phyloP scores from a whole-genome alignment of 2,888 invertebrate genomes.

The Buathra laborator region DNA sequence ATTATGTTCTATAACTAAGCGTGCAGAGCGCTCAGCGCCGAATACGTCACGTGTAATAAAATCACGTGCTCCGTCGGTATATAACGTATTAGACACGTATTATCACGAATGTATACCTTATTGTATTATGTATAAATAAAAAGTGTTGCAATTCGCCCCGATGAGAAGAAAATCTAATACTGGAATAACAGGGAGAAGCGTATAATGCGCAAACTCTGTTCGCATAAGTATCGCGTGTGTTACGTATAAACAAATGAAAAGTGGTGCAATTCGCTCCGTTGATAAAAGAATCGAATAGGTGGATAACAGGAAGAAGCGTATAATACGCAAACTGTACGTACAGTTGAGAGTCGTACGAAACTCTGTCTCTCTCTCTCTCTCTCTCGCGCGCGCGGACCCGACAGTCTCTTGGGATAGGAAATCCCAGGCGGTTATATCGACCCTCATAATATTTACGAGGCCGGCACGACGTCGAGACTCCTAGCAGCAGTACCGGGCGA shows the following conservation, averaged over 20 bases:
- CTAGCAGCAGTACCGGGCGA: slow-evolving; percentile 5
- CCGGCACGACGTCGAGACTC: slow-evolving; percentile 69
- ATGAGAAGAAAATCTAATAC: too few relatives aligned
- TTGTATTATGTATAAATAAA: background rate
- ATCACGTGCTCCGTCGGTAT: background rate
- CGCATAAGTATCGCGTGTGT: background rate
- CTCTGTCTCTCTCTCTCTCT: slow-evolving; percentile 8
- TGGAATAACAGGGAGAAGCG: too few relatives aligned
- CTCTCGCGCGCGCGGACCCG: slow-evolving; percentile 40
- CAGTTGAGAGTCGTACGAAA: slow-evolving; percentile 48
- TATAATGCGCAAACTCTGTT: too few relatives aligned
- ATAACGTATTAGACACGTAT: too few relatives aligned
- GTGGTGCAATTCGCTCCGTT: slow-evolving; percentile 13
- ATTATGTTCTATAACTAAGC: background rate
- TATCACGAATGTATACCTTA: background rate
- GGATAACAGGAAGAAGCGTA: slow-evolving; percentile 42
- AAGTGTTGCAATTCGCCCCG: too few relatives aligned
- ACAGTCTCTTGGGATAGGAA: slow-evolving; percentile 75
- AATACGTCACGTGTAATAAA: background rate
- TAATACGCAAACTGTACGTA: slow-evolving; percentile 56
- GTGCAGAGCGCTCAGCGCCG: background rate
- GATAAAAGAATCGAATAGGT: slow-evolving; percentile 52
- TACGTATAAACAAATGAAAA: slow-evolving; percentile 31
- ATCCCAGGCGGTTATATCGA: slow-evolving; percentile 83
- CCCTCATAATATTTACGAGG: slow-evolving; percentile 83